phyloP scores from a whole-genome alignment of 37 sponge, comb jelly and placozoan species.

The Bolinopsis microptera region DNA sequence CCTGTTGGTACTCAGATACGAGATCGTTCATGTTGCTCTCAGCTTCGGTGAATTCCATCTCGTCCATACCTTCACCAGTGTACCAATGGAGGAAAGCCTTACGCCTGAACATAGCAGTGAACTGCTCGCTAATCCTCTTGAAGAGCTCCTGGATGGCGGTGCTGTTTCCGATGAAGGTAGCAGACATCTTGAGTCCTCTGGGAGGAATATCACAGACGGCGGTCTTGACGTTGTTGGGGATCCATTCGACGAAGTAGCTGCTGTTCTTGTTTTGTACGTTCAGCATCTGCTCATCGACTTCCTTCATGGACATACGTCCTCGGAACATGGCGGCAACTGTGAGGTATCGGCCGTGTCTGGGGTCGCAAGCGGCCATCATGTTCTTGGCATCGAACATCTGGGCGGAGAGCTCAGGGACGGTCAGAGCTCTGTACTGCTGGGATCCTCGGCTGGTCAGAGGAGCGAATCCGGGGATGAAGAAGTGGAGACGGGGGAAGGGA shows the following conservation, averaged over 20 bases:
- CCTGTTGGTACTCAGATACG: slow-evolving; percentile 99
- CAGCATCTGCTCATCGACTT: slow-evolving; percentile 98
- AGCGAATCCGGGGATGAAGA: slow-evolving; percentile 99
- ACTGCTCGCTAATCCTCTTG: slow-evolving; percentile 99
- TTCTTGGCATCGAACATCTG: slow-evolving; percentile 99
- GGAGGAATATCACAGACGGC: slow-evolving; percentile 65
- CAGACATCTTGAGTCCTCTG: slow-evolving; percentile 98
- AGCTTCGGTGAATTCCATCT: slow-evolving; percentile 77
- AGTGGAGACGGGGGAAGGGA: slow-evolving; percentile 99
- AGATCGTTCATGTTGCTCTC: slow-evolving; percentile 99
- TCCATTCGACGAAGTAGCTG: slow-evolving; percentile 67
- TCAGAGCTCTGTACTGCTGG: too few species aligned
- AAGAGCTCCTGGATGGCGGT: slow-evolving; percentile 99
- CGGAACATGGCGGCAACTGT: slow-evolving; percentile 99
- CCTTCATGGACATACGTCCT: slow-evolving; percentile 99
- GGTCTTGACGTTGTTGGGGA: slow-evolving; percentile 67
- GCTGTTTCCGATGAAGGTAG: slow-evolving; percentile 99
- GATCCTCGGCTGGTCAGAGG: too few species aligned
- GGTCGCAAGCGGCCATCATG: slow-evolving; percentile 99
- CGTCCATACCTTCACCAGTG: slow-evolving; percentile 94
- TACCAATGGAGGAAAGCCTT: slow-evolving; percentile 99
- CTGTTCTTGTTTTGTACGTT: slow-evolving; percentile 67
- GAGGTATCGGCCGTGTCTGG: slow-evolving; percentile 99
- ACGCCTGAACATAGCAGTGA: slow-evolving; percentile 99
- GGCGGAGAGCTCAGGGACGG: too few species aligned